Conservation (phyloP, 2,888 invertebrate genomes). For the Drosophila multiciliata region DNA sequence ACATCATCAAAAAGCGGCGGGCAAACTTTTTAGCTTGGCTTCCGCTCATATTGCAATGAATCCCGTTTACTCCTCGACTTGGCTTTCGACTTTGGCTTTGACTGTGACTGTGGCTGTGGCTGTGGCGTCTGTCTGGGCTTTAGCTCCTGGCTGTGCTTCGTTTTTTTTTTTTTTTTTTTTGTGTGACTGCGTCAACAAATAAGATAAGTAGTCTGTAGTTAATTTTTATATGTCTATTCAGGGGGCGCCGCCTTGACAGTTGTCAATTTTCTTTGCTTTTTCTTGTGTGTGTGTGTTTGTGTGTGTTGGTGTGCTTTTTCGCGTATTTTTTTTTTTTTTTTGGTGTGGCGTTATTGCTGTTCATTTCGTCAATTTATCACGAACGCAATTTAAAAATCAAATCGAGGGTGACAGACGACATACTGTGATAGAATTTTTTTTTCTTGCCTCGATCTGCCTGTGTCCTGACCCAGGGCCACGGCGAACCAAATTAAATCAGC, state of each 20-base stretch:
- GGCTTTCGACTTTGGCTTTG: conserved; percentile 4
- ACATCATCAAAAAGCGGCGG: conserved; percentile 51
- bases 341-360: conserved; percentile 72
- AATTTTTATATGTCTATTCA: conserved; percentile 80
- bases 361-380: conserved; percentile 83
- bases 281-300: conserved; percentile 21
- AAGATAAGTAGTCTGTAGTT: conserved; percentile 81
- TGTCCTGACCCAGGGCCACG: conserved; percentile 28
- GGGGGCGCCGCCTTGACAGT: conserved; percentile 68
- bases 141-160: conserved; percentile 15
- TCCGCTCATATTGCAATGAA: conserved; percentile 55
- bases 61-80: conserved; percentile 5
- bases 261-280: conserved; percentile 71
- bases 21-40: conserved; percentile 52
- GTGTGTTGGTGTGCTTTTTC: conserved; percentile 3
- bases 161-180: not conserved
- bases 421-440: conserved; percentile 77
- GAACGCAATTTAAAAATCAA: conserved; percentile 82
- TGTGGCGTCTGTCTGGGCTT: conserved; percentile 19
- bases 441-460: conserved; percentile 47
- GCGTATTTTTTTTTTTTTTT: conserved; percentile 17
- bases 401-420: conserved; percentile 83
- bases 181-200: conserved; percentile 68
- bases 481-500: conserved; percentile 82
- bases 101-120: not conserved